Evolutionary conservation across 2,797 vertebrate genomes (phyloP).

Genomic region (Heliangelus exortis): DNA sequence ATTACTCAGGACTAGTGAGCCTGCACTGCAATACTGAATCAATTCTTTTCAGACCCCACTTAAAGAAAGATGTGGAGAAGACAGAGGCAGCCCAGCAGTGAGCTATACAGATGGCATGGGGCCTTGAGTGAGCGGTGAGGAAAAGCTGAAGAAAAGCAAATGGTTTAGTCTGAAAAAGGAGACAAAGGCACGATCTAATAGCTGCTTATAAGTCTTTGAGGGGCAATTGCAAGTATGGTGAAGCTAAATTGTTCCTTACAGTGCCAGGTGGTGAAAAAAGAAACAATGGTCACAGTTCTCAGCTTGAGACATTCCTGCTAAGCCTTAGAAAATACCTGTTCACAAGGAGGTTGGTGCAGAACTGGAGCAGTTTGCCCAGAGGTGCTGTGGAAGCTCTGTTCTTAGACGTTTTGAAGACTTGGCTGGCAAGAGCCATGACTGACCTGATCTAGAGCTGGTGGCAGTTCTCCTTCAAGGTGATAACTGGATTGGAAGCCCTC

Average conservation of each 20-base stretch:
- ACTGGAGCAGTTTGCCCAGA: background rate
- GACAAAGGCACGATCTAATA: background rate
- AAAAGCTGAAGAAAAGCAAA: background rate
- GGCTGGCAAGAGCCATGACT: background rate
- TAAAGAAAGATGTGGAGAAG: background rate
- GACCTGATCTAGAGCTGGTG: background rate
- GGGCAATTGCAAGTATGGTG: background rate
- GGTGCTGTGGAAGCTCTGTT: background rate
- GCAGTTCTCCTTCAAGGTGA: accelerated
- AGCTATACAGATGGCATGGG: background rate
- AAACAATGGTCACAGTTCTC: background rate
- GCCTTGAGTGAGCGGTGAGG: background rate
- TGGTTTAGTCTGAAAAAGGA: background rate
- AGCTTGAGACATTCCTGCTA: background rate
- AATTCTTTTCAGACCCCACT: background rate
- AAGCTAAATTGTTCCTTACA: background rate
- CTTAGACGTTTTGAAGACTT: background rate
- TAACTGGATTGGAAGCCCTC: background rate
- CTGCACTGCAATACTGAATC: background rate
- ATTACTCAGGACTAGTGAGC: background rate
- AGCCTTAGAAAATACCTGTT: background rate
- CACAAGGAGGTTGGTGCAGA: background rate
- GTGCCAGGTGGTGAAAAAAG: background rate
- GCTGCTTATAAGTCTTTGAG: background rate
- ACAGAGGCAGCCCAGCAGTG: background rate